Evolutionary conservation across 2,113 vertebrate species (phyloP).

Genomic region (Cochlearius cochlearius): DNA sequence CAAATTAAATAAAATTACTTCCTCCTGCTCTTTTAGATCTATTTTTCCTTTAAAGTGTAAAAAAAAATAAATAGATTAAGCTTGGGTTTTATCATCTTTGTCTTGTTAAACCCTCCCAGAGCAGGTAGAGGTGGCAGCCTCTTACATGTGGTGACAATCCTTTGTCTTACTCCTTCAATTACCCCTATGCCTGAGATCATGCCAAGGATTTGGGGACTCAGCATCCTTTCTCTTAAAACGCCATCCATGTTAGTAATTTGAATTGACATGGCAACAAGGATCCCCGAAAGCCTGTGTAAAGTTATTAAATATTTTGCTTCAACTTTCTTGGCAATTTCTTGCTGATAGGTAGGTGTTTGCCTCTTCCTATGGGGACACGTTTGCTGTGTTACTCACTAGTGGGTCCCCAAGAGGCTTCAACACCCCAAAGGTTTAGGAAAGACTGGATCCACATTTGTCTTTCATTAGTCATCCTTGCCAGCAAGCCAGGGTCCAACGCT

Average conservation of each 20-base stretch:
- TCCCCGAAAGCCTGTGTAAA: not conserved
- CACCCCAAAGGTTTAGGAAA: not conserved
- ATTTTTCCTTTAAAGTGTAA: not conserved
- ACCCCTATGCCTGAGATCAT: not conserved
- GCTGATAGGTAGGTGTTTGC: not conserved
- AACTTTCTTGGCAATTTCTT: not conserved
- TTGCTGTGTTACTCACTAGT: not conserved
- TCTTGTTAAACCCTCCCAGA: not conserved
- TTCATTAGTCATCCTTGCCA: not conserved
- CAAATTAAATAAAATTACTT: not conserved
- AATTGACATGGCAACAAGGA: not conserved
- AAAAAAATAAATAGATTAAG: not conserved
- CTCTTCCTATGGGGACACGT: rapidly evolving
- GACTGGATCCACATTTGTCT: not conserved
- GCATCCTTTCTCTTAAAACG: not conserved
- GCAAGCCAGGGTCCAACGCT: rapidly evolving
- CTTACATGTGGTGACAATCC: rapidly evolving
- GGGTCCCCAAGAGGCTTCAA: not conserved
- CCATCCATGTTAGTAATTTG: not conserved
- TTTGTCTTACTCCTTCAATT: not conserved
- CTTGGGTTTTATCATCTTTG: not conserved
- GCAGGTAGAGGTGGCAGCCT: not conserved
- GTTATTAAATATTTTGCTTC: not conserved
- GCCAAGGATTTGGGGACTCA: not conserved
- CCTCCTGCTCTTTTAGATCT: not conserved